These are phyloP conservation scores for Hycleus phaleratus DNA, from an alignment of 1,140 invertebrate genomes.

Conservation along the genomic window DNA sequence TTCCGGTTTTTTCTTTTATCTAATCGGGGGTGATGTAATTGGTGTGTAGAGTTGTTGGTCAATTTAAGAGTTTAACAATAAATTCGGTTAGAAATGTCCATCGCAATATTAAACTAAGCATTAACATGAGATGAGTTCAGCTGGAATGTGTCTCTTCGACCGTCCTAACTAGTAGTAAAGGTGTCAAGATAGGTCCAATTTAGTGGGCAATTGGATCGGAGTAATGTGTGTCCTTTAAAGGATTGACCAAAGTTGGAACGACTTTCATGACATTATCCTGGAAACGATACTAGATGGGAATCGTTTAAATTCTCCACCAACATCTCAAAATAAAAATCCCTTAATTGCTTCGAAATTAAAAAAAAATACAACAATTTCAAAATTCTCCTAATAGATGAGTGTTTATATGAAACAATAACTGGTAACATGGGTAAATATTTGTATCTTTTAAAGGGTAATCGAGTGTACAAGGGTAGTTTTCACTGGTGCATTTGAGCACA, in stretches of 20 bases:
- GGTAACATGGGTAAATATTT: slow-evolving; percentile 20
- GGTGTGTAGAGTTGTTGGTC: no score
- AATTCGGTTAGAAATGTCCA: slow-evolving; percentile 7
- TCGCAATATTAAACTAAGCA: slow-evolving; percentile 14
- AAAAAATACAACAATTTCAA: neutral
- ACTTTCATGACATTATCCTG: slow-evolving; percentile 32
- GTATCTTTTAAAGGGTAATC: slow-evolving; percentile 22
- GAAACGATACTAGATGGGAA: neutral
- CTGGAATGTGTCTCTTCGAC: slow-evolving; percentile 13
- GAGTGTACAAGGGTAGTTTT: slow-evolving; percentile 30
- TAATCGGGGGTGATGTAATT: no score
- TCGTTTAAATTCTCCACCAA: neutral
- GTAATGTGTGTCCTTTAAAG: slow-evolving; percentile 40
- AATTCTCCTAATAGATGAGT: neutral
- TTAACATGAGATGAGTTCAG: slow-evolving; percentile 15
- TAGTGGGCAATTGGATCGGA: slow-evolving; percentile 41
- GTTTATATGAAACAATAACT: neutral
- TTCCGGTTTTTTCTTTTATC: no score
- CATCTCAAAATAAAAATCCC: neutral
- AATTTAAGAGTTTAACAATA: neutral
- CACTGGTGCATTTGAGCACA: slow-evolving; percentile 32
- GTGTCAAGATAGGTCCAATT: slow-evolving; percentile 42
- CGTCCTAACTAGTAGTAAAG: slow-evolving; percentile 30
- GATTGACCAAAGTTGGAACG: slow-evolving; percentile 34
- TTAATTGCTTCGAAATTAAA: neutral